These are phyloP conservation scores for Acridotheres tristis DNA, from an alignment of 2,797 vertebrate species.

Conservation along the genomic window DNA sequence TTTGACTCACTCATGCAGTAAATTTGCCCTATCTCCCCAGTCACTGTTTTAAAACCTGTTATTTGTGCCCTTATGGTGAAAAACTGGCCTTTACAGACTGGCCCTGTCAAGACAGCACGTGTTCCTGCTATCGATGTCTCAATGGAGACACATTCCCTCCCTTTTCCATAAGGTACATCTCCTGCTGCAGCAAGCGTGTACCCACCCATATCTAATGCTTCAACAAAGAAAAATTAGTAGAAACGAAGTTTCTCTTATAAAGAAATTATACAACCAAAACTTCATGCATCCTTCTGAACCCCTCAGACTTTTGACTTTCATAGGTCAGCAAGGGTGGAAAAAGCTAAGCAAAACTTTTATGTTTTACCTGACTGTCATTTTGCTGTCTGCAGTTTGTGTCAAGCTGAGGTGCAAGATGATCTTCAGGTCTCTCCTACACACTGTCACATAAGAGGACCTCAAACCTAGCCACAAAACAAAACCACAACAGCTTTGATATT, in stretches of 20 bases:
- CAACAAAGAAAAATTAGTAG: background rate
- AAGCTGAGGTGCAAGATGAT: background rate
- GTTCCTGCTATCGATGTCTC: background rate
- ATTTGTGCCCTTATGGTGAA: fast-evolving
- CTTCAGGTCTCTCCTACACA: background rate
- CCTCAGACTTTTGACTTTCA: background rate
- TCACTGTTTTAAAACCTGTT: background rate
- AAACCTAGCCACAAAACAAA: background rate
- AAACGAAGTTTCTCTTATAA: background rate
- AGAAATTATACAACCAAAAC: background rate
- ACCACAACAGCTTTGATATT: background rate
- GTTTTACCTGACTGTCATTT: conserved; percentile 60
- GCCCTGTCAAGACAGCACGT: background rate
- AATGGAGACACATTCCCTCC: background rate
- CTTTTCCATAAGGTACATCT: background rate
- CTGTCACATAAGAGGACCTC: background rate
- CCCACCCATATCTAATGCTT: background rate
- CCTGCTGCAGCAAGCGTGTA: background rate
- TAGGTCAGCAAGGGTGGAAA: background rate
- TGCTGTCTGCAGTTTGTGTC: background rate
- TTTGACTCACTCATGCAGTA: background rate
- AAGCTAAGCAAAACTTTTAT: background rate
- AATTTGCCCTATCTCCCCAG: background rate
- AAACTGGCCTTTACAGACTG: fast-evolving
- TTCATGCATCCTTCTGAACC: background rate